Conservation (phyloP, 2,113 vertebrate species). For the Xyliphius kryptos region DNA sequence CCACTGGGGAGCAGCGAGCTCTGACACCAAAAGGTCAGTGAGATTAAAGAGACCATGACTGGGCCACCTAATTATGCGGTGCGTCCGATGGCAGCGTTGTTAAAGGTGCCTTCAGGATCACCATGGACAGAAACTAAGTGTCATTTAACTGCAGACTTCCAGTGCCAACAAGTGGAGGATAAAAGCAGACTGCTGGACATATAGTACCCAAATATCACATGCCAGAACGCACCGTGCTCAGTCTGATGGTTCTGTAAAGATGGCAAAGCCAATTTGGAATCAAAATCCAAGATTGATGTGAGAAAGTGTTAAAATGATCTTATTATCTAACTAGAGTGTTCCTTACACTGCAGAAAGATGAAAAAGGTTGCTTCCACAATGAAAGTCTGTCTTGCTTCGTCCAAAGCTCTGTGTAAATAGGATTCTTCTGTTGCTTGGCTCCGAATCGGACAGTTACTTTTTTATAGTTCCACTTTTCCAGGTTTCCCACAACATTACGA, state of each 20-base stretch:
- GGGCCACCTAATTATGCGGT: background rate
- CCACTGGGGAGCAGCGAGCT: slow-evolving; percentile 11
- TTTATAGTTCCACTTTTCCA: slow-evolving; percentile 10
- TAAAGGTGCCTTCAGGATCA: background rate
- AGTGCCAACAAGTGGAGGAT: background rate
- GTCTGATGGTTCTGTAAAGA: slow-evolving; percentile 2
- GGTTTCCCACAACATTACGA: background rate
- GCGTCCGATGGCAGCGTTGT: background rate
- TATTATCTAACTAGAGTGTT: slow-evolving; percentile 30
- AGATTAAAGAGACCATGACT: slow-evolving; percentile 5
- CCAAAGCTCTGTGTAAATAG: slow-evolving; percentile 20
- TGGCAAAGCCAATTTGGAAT: slow-evolving; percentile 35
- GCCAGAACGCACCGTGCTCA: slow-evolving; percentile 22
- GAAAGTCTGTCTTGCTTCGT: slow-evolving; percentile 25
- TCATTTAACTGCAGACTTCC: background rate
- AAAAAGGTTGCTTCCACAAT: slow-evolving; percentile 41
- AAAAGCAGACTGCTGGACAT: background rate
- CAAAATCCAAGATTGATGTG: slow-evolving; percentile 11
- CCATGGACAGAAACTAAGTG: background rate
- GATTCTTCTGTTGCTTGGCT: slow-evolving; percentile 17
- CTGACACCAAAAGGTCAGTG: slow-evolving; percentile 1
- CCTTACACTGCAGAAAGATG: slow-evolving; percentile 36
- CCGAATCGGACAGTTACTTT: slow-evolving; percentile 8
- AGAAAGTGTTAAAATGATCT: slow-evolving; percentile 33
- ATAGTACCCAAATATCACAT: background rate